These are phyloP conservation scores for Thermophis baileyi DNA, from an alignment of 2,113 vertebrate genomes.

Conservation along the genomic window DNA sequence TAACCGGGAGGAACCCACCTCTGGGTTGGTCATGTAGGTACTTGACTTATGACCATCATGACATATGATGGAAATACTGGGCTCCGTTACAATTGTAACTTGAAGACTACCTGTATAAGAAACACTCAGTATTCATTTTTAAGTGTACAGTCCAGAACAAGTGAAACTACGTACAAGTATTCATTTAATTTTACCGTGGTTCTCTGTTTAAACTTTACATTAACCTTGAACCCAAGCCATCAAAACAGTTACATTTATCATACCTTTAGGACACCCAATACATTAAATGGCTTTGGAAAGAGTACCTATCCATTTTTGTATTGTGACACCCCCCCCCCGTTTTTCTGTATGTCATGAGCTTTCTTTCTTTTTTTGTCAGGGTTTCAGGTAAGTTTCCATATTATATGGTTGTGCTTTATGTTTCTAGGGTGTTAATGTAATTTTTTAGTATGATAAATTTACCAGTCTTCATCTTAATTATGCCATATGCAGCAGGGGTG, in stretches of 20 bases:
- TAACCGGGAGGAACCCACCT: no score
- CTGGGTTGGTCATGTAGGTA: no score
- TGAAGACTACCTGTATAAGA: neutral
- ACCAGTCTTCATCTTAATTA: neutral
- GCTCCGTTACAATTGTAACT: no score
- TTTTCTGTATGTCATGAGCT: neutral
- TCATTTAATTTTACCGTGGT: neutral
- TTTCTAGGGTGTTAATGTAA: neutral
- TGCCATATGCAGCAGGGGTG: neutral
- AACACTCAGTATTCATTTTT: neutral
- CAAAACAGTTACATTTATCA: neutral
- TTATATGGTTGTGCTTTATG: neutral
- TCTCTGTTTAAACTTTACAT: neutral
- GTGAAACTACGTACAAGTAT: neutral
- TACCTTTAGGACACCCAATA: neutral
- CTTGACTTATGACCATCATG: no score
- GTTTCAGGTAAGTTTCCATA: neutral
- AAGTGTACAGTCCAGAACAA: neutral
- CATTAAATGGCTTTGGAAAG: neutral
- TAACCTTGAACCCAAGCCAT: neutral
- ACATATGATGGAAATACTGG: no score
- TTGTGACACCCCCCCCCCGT: neutral
- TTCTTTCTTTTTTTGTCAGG: neutral
- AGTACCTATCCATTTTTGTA: neutral
- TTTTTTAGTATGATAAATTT: neutral